phyloP scores from a whole-genome alignment of 2,888 invertebrate species.

The Strigamia crassipes region DNA sequence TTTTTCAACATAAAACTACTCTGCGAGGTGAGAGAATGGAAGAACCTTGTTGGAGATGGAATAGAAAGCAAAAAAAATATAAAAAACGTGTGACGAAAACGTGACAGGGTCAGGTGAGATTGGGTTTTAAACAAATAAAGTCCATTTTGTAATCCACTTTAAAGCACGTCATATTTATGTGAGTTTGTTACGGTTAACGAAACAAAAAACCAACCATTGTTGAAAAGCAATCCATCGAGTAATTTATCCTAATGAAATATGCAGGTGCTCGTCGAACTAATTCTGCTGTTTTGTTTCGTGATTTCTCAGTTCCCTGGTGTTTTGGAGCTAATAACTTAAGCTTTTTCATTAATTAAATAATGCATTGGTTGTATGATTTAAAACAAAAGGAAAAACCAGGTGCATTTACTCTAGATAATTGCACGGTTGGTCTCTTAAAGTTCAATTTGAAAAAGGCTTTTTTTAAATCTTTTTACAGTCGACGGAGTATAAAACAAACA shows the following conservation, averaged over 20 bases:
- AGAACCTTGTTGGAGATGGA: slow-evolving; percentile 19
- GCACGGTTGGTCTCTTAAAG: too few relatives aligned
- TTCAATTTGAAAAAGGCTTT: too few relatives aligned
- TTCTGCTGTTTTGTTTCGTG: slow-evolving; percentile 2
- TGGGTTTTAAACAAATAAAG: not conserved
- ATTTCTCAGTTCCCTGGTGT: not conserved
- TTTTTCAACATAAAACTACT: slow-evolving; percentile 36
- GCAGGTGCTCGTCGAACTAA: not conserved
- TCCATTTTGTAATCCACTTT: not conserved
- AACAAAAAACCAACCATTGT: too few relatives aligned
- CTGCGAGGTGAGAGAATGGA: slow-evolving; percentile 11
- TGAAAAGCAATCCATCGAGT: not conserved
- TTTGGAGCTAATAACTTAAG: slow-evolving; percentile 4
- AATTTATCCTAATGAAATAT: not conserved
- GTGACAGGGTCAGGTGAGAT: not conserved
- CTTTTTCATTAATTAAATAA: slow-evolving; percentile 15
- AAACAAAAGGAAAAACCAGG: too few relatives aligned
- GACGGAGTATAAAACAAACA: too few relatives aligned
- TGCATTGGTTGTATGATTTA: not conserved
- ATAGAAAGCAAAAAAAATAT: not conserved
- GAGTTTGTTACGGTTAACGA: too few relatives aligned
- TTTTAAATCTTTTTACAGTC: too few relatives aligned
- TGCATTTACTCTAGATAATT: too few relatives aligned
- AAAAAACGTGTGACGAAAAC: not conserved
- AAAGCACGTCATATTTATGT: too few relatives aligned